Evolutionary conservation across 2,797 vertebrate genomes (phyloP), one percentile per base, ranked within the genome.

Genomic region (Paguma larvata): DNA sequence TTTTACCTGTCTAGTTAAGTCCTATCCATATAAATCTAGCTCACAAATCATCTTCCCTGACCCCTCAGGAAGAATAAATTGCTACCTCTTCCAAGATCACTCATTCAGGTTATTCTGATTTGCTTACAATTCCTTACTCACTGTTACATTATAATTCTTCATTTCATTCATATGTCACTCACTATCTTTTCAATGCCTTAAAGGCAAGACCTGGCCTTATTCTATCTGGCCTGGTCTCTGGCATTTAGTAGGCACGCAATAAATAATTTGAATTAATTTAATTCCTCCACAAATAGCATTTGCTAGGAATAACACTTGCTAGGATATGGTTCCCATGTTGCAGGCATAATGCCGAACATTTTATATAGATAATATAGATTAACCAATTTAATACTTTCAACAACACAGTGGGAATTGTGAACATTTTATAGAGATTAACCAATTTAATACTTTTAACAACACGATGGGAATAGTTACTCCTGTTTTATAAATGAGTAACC

Each of bases 401-500:
- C 48, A 44, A 75, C 25, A 77, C 19, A 86, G 12, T 12, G 3
- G n/a, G 7, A 25, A 16, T 27, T 38, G 38, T 38, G 38, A 38
- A 38, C 38, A 38, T 38, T 38, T 15, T 51, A 90, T 41, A 18
- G 16, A 23, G 8, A 59, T 65, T 65, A 89, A 30, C 21, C 25
- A 23, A 48, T 59, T 41, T 44, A 25, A 77, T 19, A 93, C 53
- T 67, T 27, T 51, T 59, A 62, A 73, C 56, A 46, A 75, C 25
- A 78, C 19, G 79, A 19, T 13, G 4, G 34, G 8, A 27, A 18
- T 30, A 67, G 32, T 38, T 83, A 59, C 30, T 18, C 23, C 21
- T 84, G 68, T 59, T 95, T 93, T 85, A 78, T 84, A 67, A 93
- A 80, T 65, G 38, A 95, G 18, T 48, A 90, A 65, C 18, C 41